phyloP scores from a whole-genome alignment of 2,113 vertebrate genomes.

The Meleagris gallopavo region DNA sequence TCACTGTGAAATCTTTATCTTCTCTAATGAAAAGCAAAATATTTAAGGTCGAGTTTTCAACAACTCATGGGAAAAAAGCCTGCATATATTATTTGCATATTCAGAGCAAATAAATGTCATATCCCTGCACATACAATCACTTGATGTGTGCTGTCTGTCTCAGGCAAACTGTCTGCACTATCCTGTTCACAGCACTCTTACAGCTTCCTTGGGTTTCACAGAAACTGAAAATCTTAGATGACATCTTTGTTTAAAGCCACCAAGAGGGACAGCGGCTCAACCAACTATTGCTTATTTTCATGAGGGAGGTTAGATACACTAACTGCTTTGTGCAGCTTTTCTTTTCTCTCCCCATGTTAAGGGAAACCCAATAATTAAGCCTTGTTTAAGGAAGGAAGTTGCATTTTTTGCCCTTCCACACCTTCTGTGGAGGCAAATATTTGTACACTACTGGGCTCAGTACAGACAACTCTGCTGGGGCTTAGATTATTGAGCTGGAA shows the following conservation, averaged over 20 bases:
- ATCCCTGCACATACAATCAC: background rate
- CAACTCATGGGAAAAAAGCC: background rate
- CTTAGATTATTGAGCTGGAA: background rate
- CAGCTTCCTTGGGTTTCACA: background rate
- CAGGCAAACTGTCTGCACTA: background rate
- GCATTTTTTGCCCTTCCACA: background rate
- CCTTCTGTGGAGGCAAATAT: background rate
- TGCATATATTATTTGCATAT: background rate
- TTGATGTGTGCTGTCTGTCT: background rate
- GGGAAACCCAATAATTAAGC: background rate
- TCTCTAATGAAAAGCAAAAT: conserved; percentile 3
- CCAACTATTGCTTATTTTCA: background rate
- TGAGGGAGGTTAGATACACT: background rate
- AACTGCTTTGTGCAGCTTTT: background rate
- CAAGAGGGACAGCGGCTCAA: background rate
- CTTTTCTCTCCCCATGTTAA: background rate
- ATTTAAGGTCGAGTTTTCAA: background rate
- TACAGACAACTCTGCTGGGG: background rate
- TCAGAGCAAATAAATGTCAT: background rate
- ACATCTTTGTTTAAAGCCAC: conserved; percentile 4
- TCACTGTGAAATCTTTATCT: background rate
- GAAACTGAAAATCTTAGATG: background rate
- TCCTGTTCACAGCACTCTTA: background rate
- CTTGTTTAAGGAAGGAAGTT: background rate
- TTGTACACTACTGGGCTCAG: background rate